Evolutionary conservation across 2,797 vertebrate genomes (phyloP), one percentile per base, ranked within the genome.

Genomic region (Pangasius sanitwongsei): DNA sequence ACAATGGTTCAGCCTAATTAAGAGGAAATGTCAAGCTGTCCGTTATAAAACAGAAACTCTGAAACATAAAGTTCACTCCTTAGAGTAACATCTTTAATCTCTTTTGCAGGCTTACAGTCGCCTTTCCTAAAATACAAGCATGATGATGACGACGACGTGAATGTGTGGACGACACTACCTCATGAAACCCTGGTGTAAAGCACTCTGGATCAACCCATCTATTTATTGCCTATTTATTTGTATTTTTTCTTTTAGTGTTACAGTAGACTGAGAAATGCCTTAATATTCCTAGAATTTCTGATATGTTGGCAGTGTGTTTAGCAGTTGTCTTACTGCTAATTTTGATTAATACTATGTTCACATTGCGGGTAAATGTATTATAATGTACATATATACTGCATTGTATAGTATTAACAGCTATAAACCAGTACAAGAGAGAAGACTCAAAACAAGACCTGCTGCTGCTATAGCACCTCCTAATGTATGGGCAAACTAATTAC

Each of bases 141-240:
- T 16, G 77, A 50, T 34, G 75, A 48, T 31, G 57, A 81, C 57
- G 91, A 77, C 37, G 57, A 69, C 61, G 18, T 81, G 87, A 92
- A 88, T 89, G 87, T 92, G 91, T 57, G 91, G 91, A 94, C 87
- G 88, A 96, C 96, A 96, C 96, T 96, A 96, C 91, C 88, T 90
- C 88, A 91, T 81, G 87, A 48, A 88, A 89, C 23, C 59, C 84
- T 88, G 50, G 37, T 41, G 78, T 80, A 53, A 87, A 70, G 82
- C 65, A 83, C 87, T 83, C 74, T 86, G 91, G 85, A 85, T 83
- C 89, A 91, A 90, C 87, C 86, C 48, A 90, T 69, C 85, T 93
- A 93, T 92, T 93, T 90, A 92, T 95, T 93, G 93, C 93, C 92
- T 94, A 95, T 89, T 95, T 95, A 95, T 96, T 95, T 91, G 91